Evolutionary conservation across 2,113 vertebrate species (phyloP).

Genomic region (Egretta garzetta): DNA sequence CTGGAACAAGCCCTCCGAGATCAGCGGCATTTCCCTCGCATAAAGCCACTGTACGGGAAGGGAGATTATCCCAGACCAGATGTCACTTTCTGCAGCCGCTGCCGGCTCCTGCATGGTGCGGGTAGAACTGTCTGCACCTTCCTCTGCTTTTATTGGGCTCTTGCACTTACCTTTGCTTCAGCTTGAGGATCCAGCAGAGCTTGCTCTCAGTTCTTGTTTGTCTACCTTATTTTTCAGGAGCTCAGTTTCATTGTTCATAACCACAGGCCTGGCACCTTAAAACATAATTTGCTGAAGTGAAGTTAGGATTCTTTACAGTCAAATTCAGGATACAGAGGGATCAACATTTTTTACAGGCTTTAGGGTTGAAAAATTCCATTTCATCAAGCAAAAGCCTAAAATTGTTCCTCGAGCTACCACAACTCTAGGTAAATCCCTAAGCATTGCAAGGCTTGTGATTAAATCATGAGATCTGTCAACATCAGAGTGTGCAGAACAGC

Average conservation of each 20-base stretch:
- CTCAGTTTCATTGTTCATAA: neutral
- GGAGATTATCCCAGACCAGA: slow-evolving; percentile 48
- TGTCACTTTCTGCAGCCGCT: neutral
- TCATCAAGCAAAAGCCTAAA: neutral
- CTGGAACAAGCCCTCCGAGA: slow-evolving; percentile 37
- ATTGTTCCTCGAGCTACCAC: neutral
- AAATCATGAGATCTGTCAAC: neutral
- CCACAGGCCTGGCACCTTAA: neutral
- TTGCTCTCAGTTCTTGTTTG: neutral
- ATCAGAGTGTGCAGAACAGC: accelerated
- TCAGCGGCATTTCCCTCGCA: neutral
- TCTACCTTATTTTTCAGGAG: neutral
- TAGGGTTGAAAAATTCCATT: accelerated
- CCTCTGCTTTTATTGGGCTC: neutral
- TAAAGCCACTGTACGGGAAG: neutral
- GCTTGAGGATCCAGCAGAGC: accelerated
- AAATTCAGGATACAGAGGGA: neutral
- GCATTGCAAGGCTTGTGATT: neutral
- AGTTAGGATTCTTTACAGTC: neutral
- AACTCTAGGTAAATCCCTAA: neutral
- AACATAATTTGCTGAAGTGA: neutral
- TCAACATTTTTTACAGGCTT: neutral
- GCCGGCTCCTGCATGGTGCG: accelerated
- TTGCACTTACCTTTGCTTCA: neutral
- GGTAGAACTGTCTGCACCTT: neutral